A percentile compares a stretch with the other conserved stretches of the same genome.
Evolutionary conservation across 2,888 invertebrate genomes (phyloP).

Genomic region (Idaea dimidiata): DNA sequence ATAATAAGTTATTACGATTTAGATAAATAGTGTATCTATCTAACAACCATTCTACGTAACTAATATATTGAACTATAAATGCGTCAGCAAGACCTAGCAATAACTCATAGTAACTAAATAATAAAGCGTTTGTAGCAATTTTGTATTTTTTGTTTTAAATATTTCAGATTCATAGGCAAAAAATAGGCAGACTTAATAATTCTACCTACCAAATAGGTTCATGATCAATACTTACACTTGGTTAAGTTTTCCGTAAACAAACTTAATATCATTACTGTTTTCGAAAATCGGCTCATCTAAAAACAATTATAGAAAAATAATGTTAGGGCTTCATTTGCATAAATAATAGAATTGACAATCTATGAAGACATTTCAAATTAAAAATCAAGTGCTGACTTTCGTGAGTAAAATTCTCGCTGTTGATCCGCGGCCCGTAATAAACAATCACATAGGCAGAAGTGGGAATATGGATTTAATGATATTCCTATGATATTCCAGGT

Average conservation of each 20-base stretch:
- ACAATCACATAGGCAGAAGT: too few species aligned
- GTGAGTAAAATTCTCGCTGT: too few species aligned
- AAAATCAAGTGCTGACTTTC: too few species aligned
- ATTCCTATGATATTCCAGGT: too few species aligned
- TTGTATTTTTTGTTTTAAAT: background rate
- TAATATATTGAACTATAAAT: background rate
- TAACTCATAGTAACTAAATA: background rate
- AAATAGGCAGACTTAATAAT: background rate
- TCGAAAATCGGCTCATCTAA: conserved; percentile 56
- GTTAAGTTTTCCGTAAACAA: conserved; percentile 46
- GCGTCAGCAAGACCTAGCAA: background rate
- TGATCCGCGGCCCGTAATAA: too few species aligned
- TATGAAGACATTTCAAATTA: too few species aligned
- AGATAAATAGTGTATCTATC: background rate
- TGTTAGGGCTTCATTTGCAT: too few species aligned
- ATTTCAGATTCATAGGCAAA: too few species aligned
- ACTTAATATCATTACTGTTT: conserved; percentile 39
- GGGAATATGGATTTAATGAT: too few species aligned
- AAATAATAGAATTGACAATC: too few species aligned
- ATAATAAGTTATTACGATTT: background rate
- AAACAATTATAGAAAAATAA: conserved; percentile 24
- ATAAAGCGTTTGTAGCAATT: background rate
- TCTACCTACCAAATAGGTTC: background rate
- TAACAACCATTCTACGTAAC: background rate
- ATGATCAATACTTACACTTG: conserved; percentile 44